These are phyloP conservation scores for Oostethus manadensis DNA, from an alignment of 2,113 vertebrate genomes.

Conservation along the genomic window DNA sequence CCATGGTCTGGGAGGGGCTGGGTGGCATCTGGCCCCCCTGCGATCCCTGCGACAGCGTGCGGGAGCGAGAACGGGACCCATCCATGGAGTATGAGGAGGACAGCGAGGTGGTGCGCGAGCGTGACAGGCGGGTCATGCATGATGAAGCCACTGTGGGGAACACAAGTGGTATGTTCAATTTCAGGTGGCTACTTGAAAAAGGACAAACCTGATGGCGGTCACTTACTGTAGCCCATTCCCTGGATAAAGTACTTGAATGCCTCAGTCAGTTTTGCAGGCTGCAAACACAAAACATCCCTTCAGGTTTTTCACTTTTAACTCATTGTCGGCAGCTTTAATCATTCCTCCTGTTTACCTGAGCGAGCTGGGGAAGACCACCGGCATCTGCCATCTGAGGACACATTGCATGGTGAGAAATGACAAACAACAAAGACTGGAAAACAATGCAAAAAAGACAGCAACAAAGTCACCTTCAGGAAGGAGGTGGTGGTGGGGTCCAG, in stretches of 20 bases:
- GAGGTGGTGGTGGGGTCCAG: conserved; percentile 82
- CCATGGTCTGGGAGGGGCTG: conserved; percentile 83
- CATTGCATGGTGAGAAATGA: not conserved
- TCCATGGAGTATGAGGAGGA: conserved; percentile 84
- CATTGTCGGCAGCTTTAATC: not conserved
- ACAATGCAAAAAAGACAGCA: not conserved
- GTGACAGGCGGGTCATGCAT: conserved; percentile 88
- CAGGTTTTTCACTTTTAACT: not conserved
- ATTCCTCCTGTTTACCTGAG: conserved; percentile 71
- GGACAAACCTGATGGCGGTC: not conserved
- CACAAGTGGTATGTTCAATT: not conserved
- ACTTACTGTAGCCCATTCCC: conserved; percentile 93
- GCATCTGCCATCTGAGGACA: conserved; percentile 84
- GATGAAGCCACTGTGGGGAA: conserved; percentile 78
- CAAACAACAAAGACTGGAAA: not conserved
- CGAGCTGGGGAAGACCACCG: conserved; percentile 86
- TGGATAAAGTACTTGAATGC: conserved; percentile 98
- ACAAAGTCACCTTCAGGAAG: conserved; percentile 74
- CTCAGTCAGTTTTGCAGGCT: conserved; percentile 89
- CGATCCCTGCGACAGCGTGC: conserved; percentile 85
- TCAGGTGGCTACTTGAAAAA: too few species aligned
- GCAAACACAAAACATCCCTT: conserved; percentile 22
- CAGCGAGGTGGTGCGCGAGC: conserved; percentile 87
- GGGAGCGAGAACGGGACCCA: conserved; percentile 79
- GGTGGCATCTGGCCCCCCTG: conserved; percentile 79